Conservation (phyloP, 2,888 invertebrate species). For the Aleiodes testaceus region DNA sequence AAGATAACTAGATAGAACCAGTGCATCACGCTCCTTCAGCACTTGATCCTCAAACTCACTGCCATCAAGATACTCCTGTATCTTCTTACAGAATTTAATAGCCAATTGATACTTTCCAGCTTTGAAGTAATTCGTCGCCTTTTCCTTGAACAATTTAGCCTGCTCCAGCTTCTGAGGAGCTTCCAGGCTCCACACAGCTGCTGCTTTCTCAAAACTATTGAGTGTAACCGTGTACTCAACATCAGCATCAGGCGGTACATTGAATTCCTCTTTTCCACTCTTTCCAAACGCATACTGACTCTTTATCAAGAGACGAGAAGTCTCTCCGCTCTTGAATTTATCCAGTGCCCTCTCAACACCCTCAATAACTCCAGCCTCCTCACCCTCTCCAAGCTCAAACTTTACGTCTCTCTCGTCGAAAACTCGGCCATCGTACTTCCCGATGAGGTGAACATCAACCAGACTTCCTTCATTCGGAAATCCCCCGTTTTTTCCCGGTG, state of each 20-base stretch:
- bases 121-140: slow-evolving; percentile 93
- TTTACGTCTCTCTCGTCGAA: slow-evolving; percentile 89
- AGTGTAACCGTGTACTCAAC: slow-evolving; percentile 89
- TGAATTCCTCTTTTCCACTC: slow-evolving; percentile 79
- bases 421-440: slow-evolving; percentile 77
- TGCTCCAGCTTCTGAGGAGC: slow-evolving; percentile 86
- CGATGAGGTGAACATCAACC: slow-evolving; percentile 86
- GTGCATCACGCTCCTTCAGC: slow-evolving; percentile 74
- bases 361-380: slow-evolving; percentile 81
- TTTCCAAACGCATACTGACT: slow-evolving; percentile 87
- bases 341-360: slow-evolving; percentile 89
- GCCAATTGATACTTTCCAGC: slow-evolving; percentile 85
- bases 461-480: slow-evolving; percentile 88
- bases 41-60: slow-evolving; percentile 71
- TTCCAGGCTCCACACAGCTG: slow-evolving; percentile 89
- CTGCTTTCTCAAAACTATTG: slow-evolving; percentile 87
- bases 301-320: slow-evolving; percentile 82
- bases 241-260: slow-evolving; percentile 85
- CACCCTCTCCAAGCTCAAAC: slow-evolving; percentile 91
- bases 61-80: slow-evolving; percentile 78
- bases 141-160: slow-evolving; percentile 88
- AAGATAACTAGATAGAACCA: slow-evolving; percentile 82
- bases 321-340: slow-evolving; percentile 87
- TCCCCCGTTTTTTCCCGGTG: slow-evolving; percentile 81
- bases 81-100: slow-evolving; percentile 89